Evolutionary conservation across 2,888 invertebrate species (phyloP).

Genomic region (Tryphoninae sp.): DNA sequence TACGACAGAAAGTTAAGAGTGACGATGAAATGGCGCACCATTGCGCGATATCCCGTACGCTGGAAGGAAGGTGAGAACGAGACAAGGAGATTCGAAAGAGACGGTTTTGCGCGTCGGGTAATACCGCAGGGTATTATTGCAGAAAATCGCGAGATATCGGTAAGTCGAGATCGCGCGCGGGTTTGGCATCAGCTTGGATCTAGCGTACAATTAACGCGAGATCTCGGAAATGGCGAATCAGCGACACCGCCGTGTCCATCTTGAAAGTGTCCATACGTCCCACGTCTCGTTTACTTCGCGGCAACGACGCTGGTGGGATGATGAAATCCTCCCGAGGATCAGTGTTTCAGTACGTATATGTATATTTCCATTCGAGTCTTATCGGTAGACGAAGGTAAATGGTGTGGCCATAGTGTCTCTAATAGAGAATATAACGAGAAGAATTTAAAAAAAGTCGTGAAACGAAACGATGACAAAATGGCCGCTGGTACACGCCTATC

Average conservation of each 20-base stretch:
- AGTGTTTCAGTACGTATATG: background rate
- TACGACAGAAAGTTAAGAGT: constrained; percentile 52
- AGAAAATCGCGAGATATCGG: constrained; percentile 60
- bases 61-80: constrained; percentile 15
- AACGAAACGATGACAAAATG: no score
- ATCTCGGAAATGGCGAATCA: constrained; percentile 40
- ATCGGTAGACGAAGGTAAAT: background rate
- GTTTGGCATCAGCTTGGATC: constrained; percentile 1
- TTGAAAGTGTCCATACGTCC: constrained; percentile 8
- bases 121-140: constrained; percentile 38
- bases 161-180: constrained; percentile 40
- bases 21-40: constrained; percentile 51
- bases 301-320: background rate
- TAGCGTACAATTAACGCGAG: constrained; percentile 54
- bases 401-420: background rate
- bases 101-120: background rate
- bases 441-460: no score
- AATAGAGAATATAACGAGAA: no score
- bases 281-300: constrained; percentile 15
- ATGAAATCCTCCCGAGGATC: background rate
- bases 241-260: constrained; percentile 30
- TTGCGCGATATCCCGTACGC: constrained; percentile 40
- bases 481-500: no score
- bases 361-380: background rate
- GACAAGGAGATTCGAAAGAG: background rate